These are phyloP conservation scores for Baryphthengus martii DNA, from an alignment of 2,113 vertebrate genomes.

Conservation along the genomic window DNA sequence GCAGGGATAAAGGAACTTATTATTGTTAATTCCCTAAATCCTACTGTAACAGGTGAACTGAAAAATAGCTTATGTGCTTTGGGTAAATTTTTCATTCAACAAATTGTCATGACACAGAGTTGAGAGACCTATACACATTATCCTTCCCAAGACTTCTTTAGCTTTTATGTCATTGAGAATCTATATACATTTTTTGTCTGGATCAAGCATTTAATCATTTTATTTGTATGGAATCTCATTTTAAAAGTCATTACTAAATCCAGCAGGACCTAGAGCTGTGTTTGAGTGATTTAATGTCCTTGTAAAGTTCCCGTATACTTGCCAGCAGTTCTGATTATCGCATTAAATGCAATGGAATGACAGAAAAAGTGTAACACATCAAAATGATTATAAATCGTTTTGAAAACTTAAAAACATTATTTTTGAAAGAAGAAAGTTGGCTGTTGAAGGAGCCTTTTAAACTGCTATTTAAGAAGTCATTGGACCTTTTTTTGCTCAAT, in stretches of 20 bases:
- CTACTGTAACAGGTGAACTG: not conserved
- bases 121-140: not conserved
- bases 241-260: slow-evolving; percentile 64
- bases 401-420: slow-evolving; percentile 59
- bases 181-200: not conserved
- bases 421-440: slow-evolving; percentile 5
- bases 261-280: slow-evolving; percentile 8
- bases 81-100: not conserved
- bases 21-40: slow-evolving; percentile 21
- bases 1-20: not conserved
- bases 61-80: not conserved
- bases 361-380: slow-evolving; percentile 59
- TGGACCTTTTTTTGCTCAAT: slow-evolving; percentile 13
- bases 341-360: slow-evolving; percentile 56
- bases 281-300: slow-evolving; percentile 64
- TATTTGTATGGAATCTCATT: slow-evolving; percentile 63
- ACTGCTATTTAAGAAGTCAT: slow-evolving; percentile 38
- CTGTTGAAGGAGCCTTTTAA: slow-evolving; percentile 36
- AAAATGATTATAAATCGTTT: slow-evolving; percentile 48
- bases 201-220: slow-evolving; percentile 54
- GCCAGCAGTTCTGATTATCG: slow-evolving; percentile 43
- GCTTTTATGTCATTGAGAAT: not conserved
- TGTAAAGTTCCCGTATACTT: slow-evolving; percentile 56
- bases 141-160: not conserved
- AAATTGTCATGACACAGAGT: not conserved